phyloP scores from a whole-genome alignment of 2,113 vertebrate species.

The Herpetotheres cachinnans region DNA sequence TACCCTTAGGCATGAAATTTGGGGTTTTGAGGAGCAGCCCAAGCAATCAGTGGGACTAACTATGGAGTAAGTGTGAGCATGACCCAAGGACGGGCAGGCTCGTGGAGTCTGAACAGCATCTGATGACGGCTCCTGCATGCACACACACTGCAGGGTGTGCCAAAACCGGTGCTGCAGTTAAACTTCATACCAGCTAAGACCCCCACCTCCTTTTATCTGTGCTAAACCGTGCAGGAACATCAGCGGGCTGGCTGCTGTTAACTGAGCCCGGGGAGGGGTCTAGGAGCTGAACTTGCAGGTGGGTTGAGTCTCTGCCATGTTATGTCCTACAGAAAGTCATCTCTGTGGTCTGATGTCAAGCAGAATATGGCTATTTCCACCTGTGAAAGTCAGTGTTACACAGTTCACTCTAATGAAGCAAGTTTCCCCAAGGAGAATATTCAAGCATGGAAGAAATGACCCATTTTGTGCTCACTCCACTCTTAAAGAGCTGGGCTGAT shows the following conservation, averaged over 20 bases:
- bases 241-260: neutral
- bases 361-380: neutral
- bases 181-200: neutral
- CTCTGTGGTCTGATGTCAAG: neutral
- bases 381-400: neutral
- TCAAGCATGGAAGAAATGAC: neutral
- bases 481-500: neutral
- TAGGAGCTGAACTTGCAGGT: neutral
- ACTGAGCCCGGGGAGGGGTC: neutral
- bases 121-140: neutral
- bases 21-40: neutral
- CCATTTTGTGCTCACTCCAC: neutral
- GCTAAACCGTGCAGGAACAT: neutral
- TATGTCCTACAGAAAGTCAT: neutral
- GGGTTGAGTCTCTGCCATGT: neutral
- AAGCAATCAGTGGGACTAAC: no score
- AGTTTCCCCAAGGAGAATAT: neutral
- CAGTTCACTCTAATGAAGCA: neutral
- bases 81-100: neutral
- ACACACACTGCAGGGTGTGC: neutral
- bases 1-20: neutral
- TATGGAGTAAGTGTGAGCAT: neutral
- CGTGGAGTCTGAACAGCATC: neutral
- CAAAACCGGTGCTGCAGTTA: neutral
- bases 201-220: neutral